Evolutionary conservation across 2,888 invertebrate genomes (phyloP).

Genomic region (Deilephila elpenor): DNA sequence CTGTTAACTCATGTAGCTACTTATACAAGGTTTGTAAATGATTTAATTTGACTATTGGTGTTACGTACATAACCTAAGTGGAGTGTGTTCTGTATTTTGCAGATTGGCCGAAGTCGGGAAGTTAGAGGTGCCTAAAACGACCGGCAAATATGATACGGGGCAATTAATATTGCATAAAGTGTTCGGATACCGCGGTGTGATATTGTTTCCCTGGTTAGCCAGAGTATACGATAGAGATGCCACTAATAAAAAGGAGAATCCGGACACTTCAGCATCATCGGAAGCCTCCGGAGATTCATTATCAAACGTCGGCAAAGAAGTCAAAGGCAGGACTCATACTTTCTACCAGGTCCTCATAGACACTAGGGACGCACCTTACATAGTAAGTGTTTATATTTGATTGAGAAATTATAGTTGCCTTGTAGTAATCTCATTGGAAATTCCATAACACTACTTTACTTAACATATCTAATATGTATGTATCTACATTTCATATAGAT

Average conservation of each 20-base stretch:
- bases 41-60: constrained; percentile 38
- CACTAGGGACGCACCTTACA: constrained; percentile 97
- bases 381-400: constrained; percentile 86
- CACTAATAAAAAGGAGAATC: constrained; percentile 87
- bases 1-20: constrained; percentile 74
- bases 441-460: too few species aligned
- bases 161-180: constrained; percentile 98
- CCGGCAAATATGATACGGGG: constrained; percentile 97
- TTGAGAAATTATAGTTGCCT: background rate
- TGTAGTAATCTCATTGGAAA: background rate
- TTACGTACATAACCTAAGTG: constrained; percentile 71
- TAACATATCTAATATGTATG: background rate
- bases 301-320: constrained; percentile 90
- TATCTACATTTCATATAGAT: background rate
- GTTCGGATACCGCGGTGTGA: constrained; percentile 98
- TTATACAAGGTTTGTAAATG: constrained; percentile 71
- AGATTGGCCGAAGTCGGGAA: constrained; percentile 98
- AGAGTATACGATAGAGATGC: constrained; percentile 97
- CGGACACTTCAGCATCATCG: constrained; percentile 58
- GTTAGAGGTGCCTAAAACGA: constrained; percentile 92
- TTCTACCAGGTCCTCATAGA: constrained; percentile 99
- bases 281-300: constrained; percentile 69
- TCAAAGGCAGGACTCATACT: constrained; percentile 95
- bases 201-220: constrained; percentile 98
- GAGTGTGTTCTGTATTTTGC: constrained; percentile 40